Base-by-base conservation (phyloP, 2,113 vertebrate species). In the Mus pahari region DNA sequence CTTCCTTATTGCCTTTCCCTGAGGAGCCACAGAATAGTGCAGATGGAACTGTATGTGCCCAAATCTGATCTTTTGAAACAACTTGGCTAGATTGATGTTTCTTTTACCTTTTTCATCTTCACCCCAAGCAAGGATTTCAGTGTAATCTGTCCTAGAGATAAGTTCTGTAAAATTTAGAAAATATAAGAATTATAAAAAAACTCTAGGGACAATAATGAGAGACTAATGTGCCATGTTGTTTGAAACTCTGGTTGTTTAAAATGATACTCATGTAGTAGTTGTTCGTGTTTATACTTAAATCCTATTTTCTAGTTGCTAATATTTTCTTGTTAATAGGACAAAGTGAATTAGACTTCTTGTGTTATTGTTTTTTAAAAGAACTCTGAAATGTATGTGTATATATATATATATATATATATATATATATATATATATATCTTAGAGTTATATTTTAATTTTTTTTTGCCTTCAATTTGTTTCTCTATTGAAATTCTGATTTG, bases 41-140 rank as follows among this genome's bases (percentile, higher is more conserved):
- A 89, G 42, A 20, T 79, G n/a, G 74, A 83, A 83, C 73, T 75
- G 64, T 2, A 11, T 39, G 6, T 71, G 19, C 91, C 91, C 75
- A 84, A 48, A 42, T 95, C n/a, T 90, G 48, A 92, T 75, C 91
- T 22, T 95, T 94, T 95, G 55, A 82, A 73, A 45, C 89, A 53
- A 73, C 48, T 84, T 77, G 58, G 68, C 45, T 90, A 88, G 78
- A 74, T 50, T 62, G 91, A 53, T 86, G 36, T 95, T 91, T 93
- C 42, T 50, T 1, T 79, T 89, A 26, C 22, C 22, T 79, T 89
- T 60, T 89, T 92, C 22, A 78, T 77, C 48, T 86, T 94, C 73
- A 91, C 14, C 81, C 2, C 12, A 82, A 91, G 26, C 93, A 88
- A 68, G 39, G 92, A 20, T 92, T 94, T 74, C 39, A 78, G 28